Evolutionary conservation across 2,113 vertebrate genomes (phyloP).

Genomic region (Mirounga angustirostris): DNA sequence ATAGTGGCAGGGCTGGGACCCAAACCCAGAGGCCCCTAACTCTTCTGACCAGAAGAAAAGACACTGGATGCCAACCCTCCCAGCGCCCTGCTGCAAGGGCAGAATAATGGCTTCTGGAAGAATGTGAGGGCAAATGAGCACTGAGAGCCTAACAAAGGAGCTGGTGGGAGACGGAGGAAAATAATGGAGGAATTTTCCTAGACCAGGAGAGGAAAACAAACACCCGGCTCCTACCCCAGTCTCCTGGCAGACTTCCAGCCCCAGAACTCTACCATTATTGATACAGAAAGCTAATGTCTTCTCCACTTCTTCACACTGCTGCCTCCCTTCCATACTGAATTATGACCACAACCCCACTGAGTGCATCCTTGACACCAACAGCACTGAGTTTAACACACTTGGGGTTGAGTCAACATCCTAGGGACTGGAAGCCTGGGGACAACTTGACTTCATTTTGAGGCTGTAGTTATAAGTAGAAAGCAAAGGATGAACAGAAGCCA

Average conservation of each 20-base stretch:
- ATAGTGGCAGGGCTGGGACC: background rate
- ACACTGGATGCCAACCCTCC: too few relatives aligned
- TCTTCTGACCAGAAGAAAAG: background rate
- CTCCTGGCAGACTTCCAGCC: background rate
- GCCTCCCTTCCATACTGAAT: background rate
- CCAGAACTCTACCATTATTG: fast-evolving
- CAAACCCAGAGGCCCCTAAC: background rate
- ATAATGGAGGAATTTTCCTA: background rate
- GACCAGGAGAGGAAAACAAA: too few relatives aligned
- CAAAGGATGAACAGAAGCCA: background rate
- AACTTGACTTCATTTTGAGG: background rate
- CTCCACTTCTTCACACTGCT: background rate
- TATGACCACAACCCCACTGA: fast-evolving
- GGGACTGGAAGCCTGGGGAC: background rate
- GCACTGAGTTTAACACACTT: too few relatives aligned
- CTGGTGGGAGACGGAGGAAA: background rate
- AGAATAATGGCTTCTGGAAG: fast-evolving
- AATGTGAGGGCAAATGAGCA: background rate
- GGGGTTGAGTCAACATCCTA: fast-evolving
- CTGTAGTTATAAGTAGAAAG: fast-evolving
- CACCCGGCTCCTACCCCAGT: fast-evolving
- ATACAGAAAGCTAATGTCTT: background rate
- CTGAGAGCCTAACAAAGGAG: fast-evolving
- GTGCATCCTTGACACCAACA: too few relatives aligned
- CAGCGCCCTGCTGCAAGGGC: too few relatives aligned